Base-by-base conservation (phyloP, 2,113 vertebrate genomes). In the Eulemur rufifrons region DNA sequence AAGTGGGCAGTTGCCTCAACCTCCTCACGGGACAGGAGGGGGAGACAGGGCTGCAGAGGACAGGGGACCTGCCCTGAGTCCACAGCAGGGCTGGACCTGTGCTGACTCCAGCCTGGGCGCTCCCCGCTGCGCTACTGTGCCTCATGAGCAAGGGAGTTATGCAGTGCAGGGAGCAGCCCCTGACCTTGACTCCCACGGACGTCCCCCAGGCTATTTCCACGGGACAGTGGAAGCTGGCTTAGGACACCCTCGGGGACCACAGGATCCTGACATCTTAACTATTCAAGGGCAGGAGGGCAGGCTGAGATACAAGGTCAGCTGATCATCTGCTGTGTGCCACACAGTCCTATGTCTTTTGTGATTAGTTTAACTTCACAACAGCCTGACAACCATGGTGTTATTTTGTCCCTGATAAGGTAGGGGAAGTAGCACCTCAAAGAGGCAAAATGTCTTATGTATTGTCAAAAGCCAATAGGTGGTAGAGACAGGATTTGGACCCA, bases 201-300 rank as follows among this genome's bases (percentile, higher is more conserved):
- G 10, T 11, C 15, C 5, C 21, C 15, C 54, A 54, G 23, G 32
- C 52, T n/a, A 32, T 45, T 64, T 54, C 45, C 39, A 17, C 13
- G 17, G 66, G 37, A 45, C 6, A 18, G n/a, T 39, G 10, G 23
- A 76, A 45, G 10, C 9, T 47, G 47, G 37, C 11, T 52, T 42
- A 8, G 17, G 17, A 21, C 23, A 12, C 56, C 21, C 47, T 52
- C 5, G 29, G 12, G 14, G 2, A n/a, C 27, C 8, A 5, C 1
- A 27, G 34, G 1, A 1, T 42, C 5, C 54, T 37, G 39, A 7
- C 10, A 4, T 3, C 6, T 13, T 81, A 52, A 52, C 7, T 3
- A 11, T 32, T 47, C 23, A 32, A 14, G 32, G 47, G 42, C 61
- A 25, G 23, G 59, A 45, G 34, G 80, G 5, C 18, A 59, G 34